Evolutionary conservation across 2,797 vertebrate genomes (phyloP).

Genomic region (Alectoris magna): DNA sequence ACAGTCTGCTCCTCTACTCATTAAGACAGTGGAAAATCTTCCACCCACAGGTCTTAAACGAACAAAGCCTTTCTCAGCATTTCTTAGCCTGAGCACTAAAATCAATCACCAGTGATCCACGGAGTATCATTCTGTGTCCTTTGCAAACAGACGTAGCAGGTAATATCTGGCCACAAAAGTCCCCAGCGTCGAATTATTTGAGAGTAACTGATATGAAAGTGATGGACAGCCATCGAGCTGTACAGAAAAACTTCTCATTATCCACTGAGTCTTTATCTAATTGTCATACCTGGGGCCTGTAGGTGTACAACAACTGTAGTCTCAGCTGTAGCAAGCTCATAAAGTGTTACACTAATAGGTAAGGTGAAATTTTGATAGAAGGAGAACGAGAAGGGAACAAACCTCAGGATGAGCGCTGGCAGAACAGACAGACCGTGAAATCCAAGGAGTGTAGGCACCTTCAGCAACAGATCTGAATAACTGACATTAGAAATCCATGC

Average conservation of each 20-base stretch:
- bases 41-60: neutral
- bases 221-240: neutral
- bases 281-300: accelerated
- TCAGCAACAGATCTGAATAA: neutral
- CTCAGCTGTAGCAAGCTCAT: neutral
- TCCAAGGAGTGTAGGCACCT: neutral
- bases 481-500: neutral
- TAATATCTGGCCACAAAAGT: neutral
- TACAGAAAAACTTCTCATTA: neutral
- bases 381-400: neutral
- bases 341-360: neutral
- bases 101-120: neutral
- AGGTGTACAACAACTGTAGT: neutral
- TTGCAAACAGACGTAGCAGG: neutral
- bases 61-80: neutral
- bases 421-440: neutral
- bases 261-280: neutral
- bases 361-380: neutral
- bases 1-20: neutral
- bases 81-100: neutral
- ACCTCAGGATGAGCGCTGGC: neutral
- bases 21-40: neutral
- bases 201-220: neutral
- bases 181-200: neutral
- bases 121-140: neutral